Evolutionary conservation across 2,888 invertebrate genomes (phyloP), one percentile per base, ranked within the genome.

Genomic region (Pheosia gnoma): DNA sequence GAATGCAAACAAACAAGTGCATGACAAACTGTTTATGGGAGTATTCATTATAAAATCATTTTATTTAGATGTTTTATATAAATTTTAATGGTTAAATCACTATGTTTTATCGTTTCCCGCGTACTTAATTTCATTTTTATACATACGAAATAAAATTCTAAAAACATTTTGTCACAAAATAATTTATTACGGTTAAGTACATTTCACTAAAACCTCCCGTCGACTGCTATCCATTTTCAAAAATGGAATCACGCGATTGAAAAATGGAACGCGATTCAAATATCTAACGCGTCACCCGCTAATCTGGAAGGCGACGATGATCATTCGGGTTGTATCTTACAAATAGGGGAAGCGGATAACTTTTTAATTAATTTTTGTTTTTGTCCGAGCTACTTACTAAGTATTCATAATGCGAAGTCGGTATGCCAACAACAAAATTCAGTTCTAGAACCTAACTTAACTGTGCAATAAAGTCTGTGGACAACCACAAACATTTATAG

Each of bases 181-280:
- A 61, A 73, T 67, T 52, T 65, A 61, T 65, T 61, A 65, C 65
- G 57, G 64, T 65, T 67, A 63, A 5, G 5, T 59, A 4, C 11
- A 51, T 37, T 13, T 53, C 52, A 61, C 57, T 70, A 62, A 62
- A 70, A 65, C 10, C 47, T 62, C 25, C 45, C n/a, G 25, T 25
- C 25, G 1, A 25, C 25, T 25, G 56, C 11, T 38, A 57, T 65
- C 70, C 64, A 69, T 59, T 62, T 72, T 65, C 60, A 61, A 66
- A 74, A 71, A 70, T 61, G 59, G 62, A 76, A 65, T 62, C 59
- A 61, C 58, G 52, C 57, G 45, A 75, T 79, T 81, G 76, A 81
- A 76, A 81, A 80, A 83, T 82, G 73, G 77, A 75, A 70, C 72
- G 68, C 74, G 63, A 77, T 82, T 83, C 71, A 62, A 78, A 80